phyloP scores from a whole-genome alignment of 2,888 invertebrate genomes.

The Ormyrus thymus region DNA sequence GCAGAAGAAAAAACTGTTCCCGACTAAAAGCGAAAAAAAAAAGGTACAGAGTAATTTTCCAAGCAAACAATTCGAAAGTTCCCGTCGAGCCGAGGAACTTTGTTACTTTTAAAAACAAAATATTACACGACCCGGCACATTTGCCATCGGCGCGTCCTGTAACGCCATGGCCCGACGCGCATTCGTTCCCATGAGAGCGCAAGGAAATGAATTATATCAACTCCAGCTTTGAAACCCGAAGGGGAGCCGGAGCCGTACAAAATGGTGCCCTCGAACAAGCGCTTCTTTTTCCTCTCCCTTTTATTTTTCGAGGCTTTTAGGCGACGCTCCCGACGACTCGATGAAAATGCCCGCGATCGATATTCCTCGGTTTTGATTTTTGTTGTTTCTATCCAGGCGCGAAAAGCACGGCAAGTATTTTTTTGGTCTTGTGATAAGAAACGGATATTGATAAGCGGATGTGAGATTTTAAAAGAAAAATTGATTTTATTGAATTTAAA shows the following conservation, averaged over 20 bases:
- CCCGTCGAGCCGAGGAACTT: slow-evolving; percentile 39
- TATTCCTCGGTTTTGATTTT: slow-evolving; percentile 28
- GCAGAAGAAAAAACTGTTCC: neutral
- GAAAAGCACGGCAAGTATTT: too few species aligned
- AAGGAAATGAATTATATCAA: slow-evolving; percentile 69
- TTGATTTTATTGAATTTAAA: neutral
- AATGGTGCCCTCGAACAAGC: slow-evolving; percentile 65
- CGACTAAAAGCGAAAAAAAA: slow-evolving; percentile 12
- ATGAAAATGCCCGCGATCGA: slow-evolving; percentile 36
- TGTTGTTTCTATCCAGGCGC: neutral
- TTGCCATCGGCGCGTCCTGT: slow-evolving; percentile 54
- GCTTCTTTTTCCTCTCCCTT: slow-evolving; percentile 47
- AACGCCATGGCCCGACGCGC: slow-evolving; percentile 60
- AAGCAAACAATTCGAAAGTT: slow-evolving; percentile 31
- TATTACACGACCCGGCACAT: slow-evolving; percentile 29
- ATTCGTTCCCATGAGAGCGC: slow-evolving; percentile 56
- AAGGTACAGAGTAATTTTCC: neutral
- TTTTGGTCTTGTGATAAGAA: too few species aligned
- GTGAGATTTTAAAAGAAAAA: too few species aligned
- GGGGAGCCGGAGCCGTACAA: slow-evolving; percentile 65
- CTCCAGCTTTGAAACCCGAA: slow-evolving; percentile 57
- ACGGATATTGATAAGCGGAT: too few species aligned
- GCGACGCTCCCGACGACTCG: slow-evolving; percentile 21
- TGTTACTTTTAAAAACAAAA: slow-evolving; percentile 44
- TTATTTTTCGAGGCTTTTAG: slow-evolving; percentile 12